A percentile compares a stretch with the other conserved stretches of the same genome.
These are phyloP conservation scores for Ursus arctos DNA, from an alignment of 2,113 vertebrate species.

Conservation along the genomic window DNA sequence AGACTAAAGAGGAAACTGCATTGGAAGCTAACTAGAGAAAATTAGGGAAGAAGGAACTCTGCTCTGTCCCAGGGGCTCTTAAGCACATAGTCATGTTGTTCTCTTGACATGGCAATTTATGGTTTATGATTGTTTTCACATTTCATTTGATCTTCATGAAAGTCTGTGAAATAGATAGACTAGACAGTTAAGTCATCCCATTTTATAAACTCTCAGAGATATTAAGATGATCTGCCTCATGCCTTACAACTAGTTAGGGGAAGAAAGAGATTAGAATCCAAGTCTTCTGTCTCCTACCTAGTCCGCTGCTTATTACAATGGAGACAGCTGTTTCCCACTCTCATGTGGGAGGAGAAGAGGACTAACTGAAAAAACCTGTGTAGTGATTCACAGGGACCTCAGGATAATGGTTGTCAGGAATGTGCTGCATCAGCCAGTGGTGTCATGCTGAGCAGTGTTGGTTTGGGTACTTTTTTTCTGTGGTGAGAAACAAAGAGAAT, in stretches of 20 bases:
- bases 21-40: not conserved
- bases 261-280: not conserved
- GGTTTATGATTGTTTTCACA: not conserved
- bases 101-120: not conserved
- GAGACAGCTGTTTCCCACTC: not conserved
- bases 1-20: not conserved
- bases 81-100: not conserved
- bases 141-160: constrained; percentile 28
- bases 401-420: constrained; percentile 49
- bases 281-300: not conserved
- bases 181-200: not conserved
- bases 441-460: not conserved
- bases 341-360: not conserved
- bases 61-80: not conserved
- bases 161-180: not conserved
- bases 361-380: not conserved
- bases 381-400: not conserved
- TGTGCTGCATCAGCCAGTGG: constrained; percentile 51
- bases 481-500: constrained; percentile 58
- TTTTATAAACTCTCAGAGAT: constrained; percentile 45
- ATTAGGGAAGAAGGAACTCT: not conserved
- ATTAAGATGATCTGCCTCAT: not conserved
- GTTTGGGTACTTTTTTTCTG: not conserved
- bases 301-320: not conserved
- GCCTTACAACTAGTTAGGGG: not conserved